These are phyloP conservation scores for Rhorus exstirpatorius DNA, from an alignment of 2,888 invertebrate species.

Conservation along the genomic window DNA sequence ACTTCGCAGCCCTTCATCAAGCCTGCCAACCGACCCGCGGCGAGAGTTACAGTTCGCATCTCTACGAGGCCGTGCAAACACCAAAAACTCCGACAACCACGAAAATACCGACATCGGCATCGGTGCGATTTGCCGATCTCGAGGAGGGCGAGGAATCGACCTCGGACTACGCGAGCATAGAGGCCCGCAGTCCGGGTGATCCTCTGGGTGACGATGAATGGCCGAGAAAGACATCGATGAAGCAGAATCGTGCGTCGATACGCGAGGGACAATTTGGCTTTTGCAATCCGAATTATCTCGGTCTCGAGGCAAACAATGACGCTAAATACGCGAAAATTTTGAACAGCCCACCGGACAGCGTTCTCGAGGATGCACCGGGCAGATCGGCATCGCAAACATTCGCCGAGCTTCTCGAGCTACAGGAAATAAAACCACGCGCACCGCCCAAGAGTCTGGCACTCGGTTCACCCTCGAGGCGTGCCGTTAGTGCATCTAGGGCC, in stretches of 20 bases:
- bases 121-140: conserved; percentile 88
- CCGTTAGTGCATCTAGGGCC: conserved; percentile 88
- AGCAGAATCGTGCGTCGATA: conserved; percentile 78
- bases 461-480: conserved; percentile 86
- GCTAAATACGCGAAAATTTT: conserved; percentile 86
- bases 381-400: conserved; percentile 83
- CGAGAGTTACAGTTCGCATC: conserved; percentile 88
- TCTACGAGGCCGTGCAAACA: conserved; percentile 87
- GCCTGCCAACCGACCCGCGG: conserved; percentile 87
- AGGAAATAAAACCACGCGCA: conserved; percentile 82
- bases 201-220: conserved; percentile 84
- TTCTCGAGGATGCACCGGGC: conserved; percentile 87
- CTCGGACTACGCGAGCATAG: conserved; percentile 92
- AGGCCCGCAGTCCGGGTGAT: conserved; percentile 86
- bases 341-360: conserved; percentile 89
- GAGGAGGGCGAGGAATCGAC: conserved; percentile 89
- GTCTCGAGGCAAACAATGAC: conserved; percentile 87
- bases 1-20: conserved; percentile 87
- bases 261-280: conserved; percentile 89
- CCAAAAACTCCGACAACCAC: conserved; percentile 84
- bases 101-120: conserved; percentile 87
- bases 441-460: conserved; percentile 87
- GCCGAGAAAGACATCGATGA: conserved; percentile 71
- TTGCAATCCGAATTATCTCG: conserved; percentile 92
- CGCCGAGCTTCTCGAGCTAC: conserved; percentile 83